Conservation (phyloP, 2,113 vertebrate genomes). For the Actinemys pallida region DNA sequence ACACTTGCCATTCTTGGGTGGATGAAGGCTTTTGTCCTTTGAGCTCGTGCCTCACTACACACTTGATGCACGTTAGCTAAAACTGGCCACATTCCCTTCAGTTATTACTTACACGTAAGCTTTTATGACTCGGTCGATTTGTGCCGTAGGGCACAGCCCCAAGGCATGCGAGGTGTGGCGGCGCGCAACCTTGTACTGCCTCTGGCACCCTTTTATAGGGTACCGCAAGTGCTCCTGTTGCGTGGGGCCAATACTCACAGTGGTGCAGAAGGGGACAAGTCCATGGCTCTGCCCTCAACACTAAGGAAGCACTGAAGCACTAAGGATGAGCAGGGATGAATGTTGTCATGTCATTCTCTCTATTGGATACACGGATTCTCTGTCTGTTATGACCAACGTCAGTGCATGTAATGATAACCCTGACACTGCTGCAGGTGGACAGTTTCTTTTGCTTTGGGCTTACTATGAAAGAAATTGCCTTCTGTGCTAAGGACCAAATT, state of each 20-base stretch:
- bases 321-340: not conserved
- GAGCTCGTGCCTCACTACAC: not conserved
- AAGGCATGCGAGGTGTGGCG: fast-evolving
- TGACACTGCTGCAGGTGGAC: not conserved
- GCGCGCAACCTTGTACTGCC: not conserved
- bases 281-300: not conserved
- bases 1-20: fast-evolving
- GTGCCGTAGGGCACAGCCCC: fast-evolving
- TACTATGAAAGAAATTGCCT: not conserved
- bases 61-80: not conserved
- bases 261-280: not conserved
- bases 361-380: not conserved
- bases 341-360: fast-evolving
- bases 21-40: not conserved
- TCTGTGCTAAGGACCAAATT: not conserved
- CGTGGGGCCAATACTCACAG: not conserved
- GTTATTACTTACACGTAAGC: not conserved
- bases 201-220: not conserved
- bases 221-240: not conserved
- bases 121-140: not conserved
- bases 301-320: not conserved
- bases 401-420: not conserved
- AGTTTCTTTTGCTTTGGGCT: not conserved
- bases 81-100: fast-evolving
- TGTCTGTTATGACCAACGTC: not conserved